Conservation (phyloP, 1,140 invertebrate species). For the Ceratina calcarata region DNA sequence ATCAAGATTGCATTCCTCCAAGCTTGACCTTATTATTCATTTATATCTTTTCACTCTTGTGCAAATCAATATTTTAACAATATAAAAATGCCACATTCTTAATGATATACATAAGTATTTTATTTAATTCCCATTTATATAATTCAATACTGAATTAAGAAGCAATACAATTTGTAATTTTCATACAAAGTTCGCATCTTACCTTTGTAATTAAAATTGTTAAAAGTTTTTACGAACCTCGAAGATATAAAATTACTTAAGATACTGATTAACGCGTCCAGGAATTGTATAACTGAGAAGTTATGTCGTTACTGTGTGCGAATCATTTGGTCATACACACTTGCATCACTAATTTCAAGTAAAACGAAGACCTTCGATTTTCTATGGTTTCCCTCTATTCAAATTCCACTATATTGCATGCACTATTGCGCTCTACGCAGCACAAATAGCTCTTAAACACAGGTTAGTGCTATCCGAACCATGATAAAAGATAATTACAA, state of each 20-base stretch:
- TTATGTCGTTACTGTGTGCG: too few species aligned
- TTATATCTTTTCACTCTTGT: neutral
- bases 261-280: neutral
- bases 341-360: neutral
- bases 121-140: too few species aligned
- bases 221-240: too few species aligned
- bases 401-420: too few species aligned
- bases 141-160: too few species aligned
- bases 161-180: too few species aligned
- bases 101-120: too few species aligned
- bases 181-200: too few species aligned
- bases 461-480: neutral
- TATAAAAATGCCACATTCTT: too few species aligned
- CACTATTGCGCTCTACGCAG: neutral
- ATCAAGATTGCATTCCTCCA: neutral
- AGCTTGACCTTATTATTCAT: neutral
- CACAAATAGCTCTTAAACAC: neutral
- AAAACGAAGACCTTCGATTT: conserved; percentile 1
- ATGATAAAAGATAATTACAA: neutral
- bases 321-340: neutral
- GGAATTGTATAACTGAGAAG: neutral
- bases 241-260: too few species aligned
- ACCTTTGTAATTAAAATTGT: too few species aligned
- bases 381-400: neutral
- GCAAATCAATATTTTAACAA: too few species aligned